Conservation (phyloP, 2,797 vertebrate genomes). For the Enteromius viviparus region DNA sequence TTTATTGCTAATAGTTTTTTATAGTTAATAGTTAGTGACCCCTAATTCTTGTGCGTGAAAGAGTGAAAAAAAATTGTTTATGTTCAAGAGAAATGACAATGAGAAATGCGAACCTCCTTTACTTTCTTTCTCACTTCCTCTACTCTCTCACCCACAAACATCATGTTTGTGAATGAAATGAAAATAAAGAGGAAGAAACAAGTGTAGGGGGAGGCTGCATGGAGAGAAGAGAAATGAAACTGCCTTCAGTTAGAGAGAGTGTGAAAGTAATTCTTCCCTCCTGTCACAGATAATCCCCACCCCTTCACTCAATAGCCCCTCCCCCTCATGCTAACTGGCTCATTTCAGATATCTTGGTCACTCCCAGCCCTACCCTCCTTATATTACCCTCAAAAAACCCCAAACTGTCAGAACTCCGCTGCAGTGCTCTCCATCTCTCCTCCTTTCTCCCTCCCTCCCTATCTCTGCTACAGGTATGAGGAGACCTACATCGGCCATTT, state of each 20-base stretch:
- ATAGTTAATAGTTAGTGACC: neutral
- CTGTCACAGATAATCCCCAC: slow-evolving; percentile 55
- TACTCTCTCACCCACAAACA: slow-evolving; percentile 1
- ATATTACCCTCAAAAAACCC: slow-evolving; percentile 44
- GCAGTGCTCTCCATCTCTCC: slow-evolving; percentile 13
- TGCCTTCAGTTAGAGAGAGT: slow-evolving; percentile 3
- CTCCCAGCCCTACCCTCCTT: slow-evolving; percentile 60
- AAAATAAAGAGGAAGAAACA: neutral
- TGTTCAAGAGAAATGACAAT: neutral
- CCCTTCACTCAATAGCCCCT: slow-evolving; percentile 29
- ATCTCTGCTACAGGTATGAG: slow-evolving; percentile 47
- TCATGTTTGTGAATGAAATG: neutral
- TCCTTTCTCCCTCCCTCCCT: neutral
- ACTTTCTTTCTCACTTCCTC: neutral
- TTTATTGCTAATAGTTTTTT: too few relatives aligned
- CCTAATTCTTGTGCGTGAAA: neutral
- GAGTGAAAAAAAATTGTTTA: neutral
- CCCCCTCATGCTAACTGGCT: slow-evolving; percentile 25
- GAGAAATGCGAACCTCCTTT: neutral
- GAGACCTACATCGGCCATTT: slow-evolving; percentile 20
- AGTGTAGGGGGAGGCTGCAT: neutral
- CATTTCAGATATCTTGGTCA: slow-evolving; percentile 59
- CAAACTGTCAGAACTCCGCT: slow-evolving; percentile 21
- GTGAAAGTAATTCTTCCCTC: slow-evolving; percentile 15
- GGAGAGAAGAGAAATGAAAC: neutral